Evolutionary conservation across 2,888 invertebrate genomes (phyloP).

Genomic region (Melieria omissa): DNA sequence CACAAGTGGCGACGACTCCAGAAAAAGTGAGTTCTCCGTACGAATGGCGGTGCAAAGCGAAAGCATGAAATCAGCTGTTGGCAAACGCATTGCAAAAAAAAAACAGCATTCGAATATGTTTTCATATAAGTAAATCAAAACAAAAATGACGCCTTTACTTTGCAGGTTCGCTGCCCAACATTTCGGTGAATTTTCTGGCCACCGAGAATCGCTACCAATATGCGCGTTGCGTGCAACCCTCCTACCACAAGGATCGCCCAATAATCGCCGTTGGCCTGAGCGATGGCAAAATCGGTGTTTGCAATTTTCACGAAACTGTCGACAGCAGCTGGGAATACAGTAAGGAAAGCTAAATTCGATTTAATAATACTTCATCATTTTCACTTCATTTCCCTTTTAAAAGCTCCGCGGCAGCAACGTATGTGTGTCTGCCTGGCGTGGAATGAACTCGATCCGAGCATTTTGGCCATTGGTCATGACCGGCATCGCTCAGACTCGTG

Average conservation of each 20-base stretch:
- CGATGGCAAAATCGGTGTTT: slow-evolving; percentile 87
- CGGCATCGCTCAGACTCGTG: slow-evolving; percentile 90
- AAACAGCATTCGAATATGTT: no score
- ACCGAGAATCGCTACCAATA: slow-evolving; percentile 73
- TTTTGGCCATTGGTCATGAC: slow-evolving; percentile 88
- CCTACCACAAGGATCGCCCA: slow-evolving; percentile 83
- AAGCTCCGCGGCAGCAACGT: slow-evolving; percentile 85
- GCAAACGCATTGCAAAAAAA: background rate
- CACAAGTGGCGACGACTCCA: slow-evolving; percentile 49
- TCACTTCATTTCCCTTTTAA: slow-evolving; percentile 45
- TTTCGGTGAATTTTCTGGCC: slow-evolving; percentile 59
- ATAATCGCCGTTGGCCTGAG: slow-evolving; percentile 88
- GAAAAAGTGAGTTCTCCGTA: slow-evolving; percentile 37
- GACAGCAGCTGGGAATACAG: slow-evolving; percentile 64
- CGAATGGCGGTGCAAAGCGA: background rate
- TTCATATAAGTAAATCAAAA: no score
- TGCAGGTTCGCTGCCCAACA: slow-evolving; percentile 55
- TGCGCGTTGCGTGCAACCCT: slow-evolving; percentile 88
- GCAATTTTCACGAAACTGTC: slow-evolving; percentile 79
- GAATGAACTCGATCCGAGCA: slow-evolving; percentile 84
- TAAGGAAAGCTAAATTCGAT: slow-evolving; percentile 41
- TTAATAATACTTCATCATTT: background rate
- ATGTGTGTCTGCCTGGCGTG: slow-evolving; percentile 89
- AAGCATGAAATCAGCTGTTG: background rate
- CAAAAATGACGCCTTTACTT: background rate